Conservation (phyloP, 2,797 vertebrate species). For the Peromyscus melanophrys region DNA sequence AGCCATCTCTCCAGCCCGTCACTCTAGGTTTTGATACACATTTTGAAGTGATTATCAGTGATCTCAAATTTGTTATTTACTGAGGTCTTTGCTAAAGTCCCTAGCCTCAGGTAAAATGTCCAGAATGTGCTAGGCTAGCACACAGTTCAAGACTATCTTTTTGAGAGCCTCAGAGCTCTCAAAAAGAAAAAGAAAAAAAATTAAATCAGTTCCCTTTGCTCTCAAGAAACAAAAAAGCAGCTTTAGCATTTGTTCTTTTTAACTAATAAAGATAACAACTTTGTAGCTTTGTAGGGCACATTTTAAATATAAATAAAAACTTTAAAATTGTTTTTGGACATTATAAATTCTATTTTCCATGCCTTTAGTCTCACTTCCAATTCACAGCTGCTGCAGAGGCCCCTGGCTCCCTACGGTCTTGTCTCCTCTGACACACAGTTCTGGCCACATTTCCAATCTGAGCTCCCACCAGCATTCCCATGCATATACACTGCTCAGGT, state of each 20-base stretch:
- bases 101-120: background rate
- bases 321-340: background rate
- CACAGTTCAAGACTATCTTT: background rate
- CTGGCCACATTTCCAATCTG: background rate
- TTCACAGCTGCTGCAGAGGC: background rate
- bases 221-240: background rate
- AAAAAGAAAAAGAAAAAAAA: background rate
- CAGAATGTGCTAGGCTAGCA: background rate
- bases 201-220: constrained; percentile 4
- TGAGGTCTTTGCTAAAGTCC: background rate
- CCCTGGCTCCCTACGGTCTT: background rate
- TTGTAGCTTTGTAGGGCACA: background rate
- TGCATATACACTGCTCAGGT: background rate
- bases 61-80: constrained; percentile 16
- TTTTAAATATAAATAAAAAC: constrained; percentile 24
- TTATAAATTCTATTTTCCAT: background rate
- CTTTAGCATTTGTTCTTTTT: constrained; percentile 38
- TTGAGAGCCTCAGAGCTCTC: constrained; percentile 13
- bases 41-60: constrained; percentile 52
- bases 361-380: constrained; percentile 11
- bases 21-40: background rate
- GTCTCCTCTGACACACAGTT: background rate
- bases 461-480: background rate
- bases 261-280: background rate
- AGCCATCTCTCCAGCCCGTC: too few relatives aligned